Evolutionary conservation across 2,797 vertebrate species (phyloP).

Genomic region (Acridotheres tristis): DNA sequence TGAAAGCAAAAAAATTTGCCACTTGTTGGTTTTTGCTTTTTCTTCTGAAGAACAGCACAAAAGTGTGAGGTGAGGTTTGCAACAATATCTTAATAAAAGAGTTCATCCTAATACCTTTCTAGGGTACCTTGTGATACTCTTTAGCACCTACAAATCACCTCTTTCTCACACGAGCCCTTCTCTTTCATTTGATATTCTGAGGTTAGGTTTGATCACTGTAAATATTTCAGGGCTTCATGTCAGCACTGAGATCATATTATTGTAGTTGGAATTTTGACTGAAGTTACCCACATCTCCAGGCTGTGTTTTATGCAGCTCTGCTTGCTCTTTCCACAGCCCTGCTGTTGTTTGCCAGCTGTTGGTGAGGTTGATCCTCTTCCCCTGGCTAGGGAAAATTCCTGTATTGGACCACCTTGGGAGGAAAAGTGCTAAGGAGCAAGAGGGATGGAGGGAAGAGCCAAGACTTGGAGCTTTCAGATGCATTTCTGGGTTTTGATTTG

Average conservation of each 20-base stretch:
- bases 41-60: background rate
- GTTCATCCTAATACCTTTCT: background rate
- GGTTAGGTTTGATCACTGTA: background rate
- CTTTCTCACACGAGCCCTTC: background rate
- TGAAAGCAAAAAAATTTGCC: background rate
- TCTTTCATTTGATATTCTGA: background rate
- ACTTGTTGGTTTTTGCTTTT: background rate
- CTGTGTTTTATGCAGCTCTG: background rate
- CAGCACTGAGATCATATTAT: background rate
- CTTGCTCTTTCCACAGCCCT: background rate
- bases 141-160: rapidly evolving
- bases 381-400: background rate
- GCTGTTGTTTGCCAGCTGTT: background rate
- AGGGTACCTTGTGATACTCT: rapidly evolving
- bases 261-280: background rate
- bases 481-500: background rate
- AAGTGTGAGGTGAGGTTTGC: background rate
- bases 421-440: background rate
- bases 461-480: background rate
- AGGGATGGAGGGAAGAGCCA: background rate
- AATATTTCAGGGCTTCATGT: background rate
- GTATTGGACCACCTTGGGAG: rapidly evolving
- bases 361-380: background rate
- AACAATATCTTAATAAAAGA: rapidly evolving
- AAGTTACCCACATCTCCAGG: background rate